These are phyloP conservation scores for Calonectris borealis DNA, from an alignment of 2,113 vertebrate species.

Conservation along the genomic window DNA sequence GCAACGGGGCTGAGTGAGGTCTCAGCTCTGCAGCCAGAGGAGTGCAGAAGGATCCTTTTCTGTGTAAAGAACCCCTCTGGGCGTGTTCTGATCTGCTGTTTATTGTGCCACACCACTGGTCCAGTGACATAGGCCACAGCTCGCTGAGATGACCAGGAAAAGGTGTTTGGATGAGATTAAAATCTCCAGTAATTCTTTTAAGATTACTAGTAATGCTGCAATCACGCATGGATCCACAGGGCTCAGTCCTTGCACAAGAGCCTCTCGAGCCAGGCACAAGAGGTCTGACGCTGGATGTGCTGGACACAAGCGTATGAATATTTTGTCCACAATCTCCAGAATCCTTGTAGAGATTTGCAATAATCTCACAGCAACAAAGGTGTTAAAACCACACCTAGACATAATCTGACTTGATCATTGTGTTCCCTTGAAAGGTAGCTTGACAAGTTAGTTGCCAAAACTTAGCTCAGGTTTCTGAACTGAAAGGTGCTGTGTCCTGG, in stretches of 20 bases:
- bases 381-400: slow-evolving; percentile 9
- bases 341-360: not conserved
- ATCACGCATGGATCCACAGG: not conserved
- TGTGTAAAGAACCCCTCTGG: not conserved
- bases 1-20: not conserved
- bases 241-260: not conserved
- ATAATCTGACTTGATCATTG: not conserved
- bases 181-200: not conserved
- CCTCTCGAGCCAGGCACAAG: not conserved
- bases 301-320: not conserved
- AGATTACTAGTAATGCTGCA: not conserved
- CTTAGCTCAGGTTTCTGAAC: slow-evolving; percentile 2
- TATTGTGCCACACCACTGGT: not conserved
- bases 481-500: not conserved
- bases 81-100: not conserved
- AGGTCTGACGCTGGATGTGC: not conserved
- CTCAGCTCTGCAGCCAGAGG: not conserved
- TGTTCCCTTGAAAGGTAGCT: not conserved
- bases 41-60: not conserved
- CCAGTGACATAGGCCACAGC: not conserved
- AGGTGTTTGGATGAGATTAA: not conserved
- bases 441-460: not conserved
- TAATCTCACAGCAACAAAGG: not conserved
- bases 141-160: not conserved
- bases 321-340: not conserved